Conservation (phyloP, 30 jellyfish, hydroid and myxozoan genomes). For the Chironex yamaguchii region DNA sequence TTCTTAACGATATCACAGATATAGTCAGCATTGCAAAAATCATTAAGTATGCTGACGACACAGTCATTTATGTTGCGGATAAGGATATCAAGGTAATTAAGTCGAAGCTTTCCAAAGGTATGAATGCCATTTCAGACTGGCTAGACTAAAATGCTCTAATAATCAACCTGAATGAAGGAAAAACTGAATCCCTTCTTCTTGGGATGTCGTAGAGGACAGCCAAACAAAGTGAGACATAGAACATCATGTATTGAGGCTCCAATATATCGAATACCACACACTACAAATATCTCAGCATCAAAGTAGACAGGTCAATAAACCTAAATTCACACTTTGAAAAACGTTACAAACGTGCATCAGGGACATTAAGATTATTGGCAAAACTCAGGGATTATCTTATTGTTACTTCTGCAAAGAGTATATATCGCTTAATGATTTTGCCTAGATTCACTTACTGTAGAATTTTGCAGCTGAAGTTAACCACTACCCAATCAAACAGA, state of each 20-base stretch:
- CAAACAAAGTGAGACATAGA: neutral
- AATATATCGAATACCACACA: neutral
- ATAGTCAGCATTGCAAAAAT: neutral
- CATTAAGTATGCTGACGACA: conserved; percentile 12
- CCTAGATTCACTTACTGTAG: conserved; percentile 8
- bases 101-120: neutral
- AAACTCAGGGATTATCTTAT: neutral
- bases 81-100: neutral
- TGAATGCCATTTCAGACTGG: neutral
- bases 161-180: neutral
- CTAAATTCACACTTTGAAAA: neutral
- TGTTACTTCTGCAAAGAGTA: neutral
- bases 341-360: neutral
- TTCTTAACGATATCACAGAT: conserved; percentile 4
- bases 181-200: neutral
- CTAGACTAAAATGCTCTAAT: neutral
- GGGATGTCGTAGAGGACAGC: neutral
- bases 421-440: neutral
- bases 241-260: neutral
- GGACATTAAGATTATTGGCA: neutral
- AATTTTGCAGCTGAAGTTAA: conserved; percentile 11
- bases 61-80: neutral
- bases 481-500: conserved; percentile 28
- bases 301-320: neutral
- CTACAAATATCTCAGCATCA: neutral